Evolutionary conservation across 2,797 vertebrate genomes (phyloP), one percentile per base, ranked within the genome.

Genomic region (Lutjanus argentimaculatus): DNA sequence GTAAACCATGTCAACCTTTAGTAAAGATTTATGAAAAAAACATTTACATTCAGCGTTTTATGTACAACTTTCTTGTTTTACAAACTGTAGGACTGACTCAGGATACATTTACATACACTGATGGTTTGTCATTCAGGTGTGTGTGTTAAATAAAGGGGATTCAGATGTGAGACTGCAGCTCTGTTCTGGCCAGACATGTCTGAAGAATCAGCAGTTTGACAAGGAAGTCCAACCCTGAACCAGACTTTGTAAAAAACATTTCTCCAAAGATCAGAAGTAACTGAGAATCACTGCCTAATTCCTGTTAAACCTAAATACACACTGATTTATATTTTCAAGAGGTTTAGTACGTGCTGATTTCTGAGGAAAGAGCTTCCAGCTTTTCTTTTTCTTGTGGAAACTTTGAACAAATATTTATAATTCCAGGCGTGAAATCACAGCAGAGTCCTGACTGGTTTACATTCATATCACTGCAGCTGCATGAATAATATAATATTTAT

Each of bases 371-470:
- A 0, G 3, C 16, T 51, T 75, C 80, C 68, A 63, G 59, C 1
- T 71, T 64, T 64, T 14, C 42, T n/a, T 25, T 40, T 52, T 73
- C 67, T 66, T 7, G 25, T 67, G 36, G 42, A 67, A 70, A 76
- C 42, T 67, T 57, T n/a, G 14, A 61, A 55, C 25, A 77, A 85
- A 91, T 84, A 68, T 89, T 85, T 75, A 22, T 43, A 72, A 78
- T 75, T 82, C 59, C 75, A 51, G 30, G 51, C 14, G 64, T 77
- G 40, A 72, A 77, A 63, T 79, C 22, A 45, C 16, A 46, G 16
- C 73, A 62, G 49, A 83, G 51, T 68, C 56, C 64, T 51, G 22
- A 48, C 55, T 80, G 51, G 46, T 51, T 64, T 69, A 70, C 61
- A 65, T 74, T 86, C 71, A 64, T 40, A 30, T 79, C 49, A 43